These are phyloP conservation scores for Thera britannica DNA, from an alignment of 2,888 invertebrate species.

Conservation along the genomic window DNA sequence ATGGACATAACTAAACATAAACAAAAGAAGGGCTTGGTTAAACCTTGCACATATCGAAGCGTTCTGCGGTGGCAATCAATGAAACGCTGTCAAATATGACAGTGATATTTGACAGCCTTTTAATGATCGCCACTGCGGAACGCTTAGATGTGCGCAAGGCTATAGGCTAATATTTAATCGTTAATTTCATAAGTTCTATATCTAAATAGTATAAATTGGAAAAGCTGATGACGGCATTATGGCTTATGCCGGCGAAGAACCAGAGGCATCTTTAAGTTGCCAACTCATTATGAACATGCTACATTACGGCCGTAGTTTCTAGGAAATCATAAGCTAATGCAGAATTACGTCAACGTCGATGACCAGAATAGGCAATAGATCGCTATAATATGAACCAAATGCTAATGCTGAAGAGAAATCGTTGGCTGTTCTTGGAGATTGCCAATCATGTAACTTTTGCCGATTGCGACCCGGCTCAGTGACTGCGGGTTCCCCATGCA, in stretches of 20 bases:
- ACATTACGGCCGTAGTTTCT: neutral
- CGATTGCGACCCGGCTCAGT: neutral
- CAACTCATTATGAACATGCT: neutral
- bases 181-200: too few relatives aligned
- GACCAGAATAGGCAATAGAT: conserved; percentile 29
- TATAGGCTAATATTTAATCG: too few relatives aligned
- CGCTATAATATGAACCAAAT: conserved; percentile 21
- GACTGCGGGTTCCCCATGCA: neutral
- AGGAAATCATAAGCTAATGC: neutral
- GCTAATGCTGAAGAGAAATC: conserved; percentile 26
- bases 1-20: too few relatives aligned
- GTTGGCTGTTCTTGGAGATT: conserved; percentile 14
- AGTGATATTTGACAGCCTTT: too few relatives aligned
- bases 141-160: too few relatives aligned
- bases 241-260: neutral
- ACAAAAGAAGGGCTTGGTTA: too few relatives aligned
- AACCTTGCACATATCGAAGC: too few relatives aligned
- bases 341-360: conserved; percentile 29
- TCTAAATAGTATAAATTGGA: too few relatives aligned
- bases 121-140: too few relatives aligned
- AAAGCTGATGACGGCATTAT: too few relatives aligned
- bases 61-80: too few relatives aligned
- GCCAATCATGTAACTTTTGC: conserved; percentile 15
- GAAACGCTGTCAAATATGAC: too few relatives aligned
- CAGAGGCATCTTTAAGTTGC: neutral